Evolutionary conservation across 2,797 vertebrate species (phyloP), one percentile per base, ranked within the genome.

Genomic region (Melanotaenia trifasciata): DNA sequence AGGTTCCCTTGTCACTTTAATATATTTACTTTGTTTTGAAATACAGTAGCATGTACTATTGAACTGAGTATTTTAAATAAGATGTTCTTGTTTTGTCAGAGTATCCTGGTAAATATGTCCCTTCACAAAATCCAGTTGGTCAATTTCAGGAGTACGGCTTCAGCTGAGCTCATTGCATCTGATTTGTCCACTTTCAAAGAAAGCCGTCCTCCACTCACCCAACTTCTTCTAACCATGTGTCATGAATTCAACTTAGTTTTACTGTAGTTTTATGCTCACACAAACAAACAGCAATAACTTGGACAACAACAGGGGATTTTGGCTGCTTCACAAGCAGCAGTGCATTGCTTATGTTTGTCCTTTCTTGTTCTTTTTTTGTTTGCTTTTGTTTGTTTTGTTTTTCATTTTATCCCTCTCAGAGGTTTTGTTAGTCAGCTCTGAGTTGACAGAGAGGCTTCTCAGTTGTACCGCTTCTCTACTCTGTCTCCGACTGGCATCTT

Each of bases 401-500:
- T 5, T 32, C 5, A 32, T 40, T 40, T 8, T 20, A 9, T 50
- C 8, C 24, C 3, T 13, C 50, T 26, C 50, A 51, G n/a, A 11
- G 8, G 4, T 70, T 68, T 57, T 24, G 22, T 66, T 69, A 73
- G 32, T 68, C 58, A 70, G 22, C 68, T 75, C 50, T 71, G 38
- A 28, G 70, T 60, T 53, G 50, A 53, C 22, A 24, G 53, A 40
- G 64, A 57, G 24, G 51, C 0, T 1, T 43, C 58, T 47, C 45
- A 68, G 28, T 64, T 67, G 22, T 5, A 16, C 36, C 56, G 36
- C 36, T 57, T 32, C 33, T 63, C 35, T 20, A 50, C 57, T 62
- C 54, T 20, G 51, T 67, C 78, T 40, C 72, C 28, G 70, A n/a
- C 62, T 30, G 28, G 56, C 13, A 3, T 84, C 71, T 79, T 70